A percentile compares a stretch with the other conserved stretches of the same genome.
Evolutionary conservation across 37 sponge, comb jelly and placozoan species (phyloP).

Genomic region (Lycopodina hypogea): DNA sequence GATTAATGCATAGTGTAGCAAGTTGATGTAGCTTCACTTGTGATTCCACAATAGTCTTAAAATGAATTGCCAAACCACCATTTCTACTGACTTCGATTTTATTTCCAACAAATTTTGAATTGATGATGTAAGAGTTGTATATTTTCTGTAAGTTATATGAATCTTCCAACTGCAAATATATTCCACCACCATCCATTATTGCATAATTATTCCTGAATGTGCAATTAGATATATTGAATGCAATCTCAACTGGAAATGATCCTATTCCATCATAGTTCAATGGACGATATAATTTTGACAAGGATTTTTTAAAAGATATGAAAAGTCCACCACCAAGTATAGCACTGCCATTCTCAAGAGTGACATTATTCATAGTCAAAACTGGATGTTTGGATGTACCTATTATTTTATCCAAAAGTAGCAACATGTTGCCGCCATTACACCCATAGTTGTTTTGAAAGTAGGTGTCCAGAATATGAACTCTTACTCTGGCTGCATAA

Average conservation of each 20-base stretch:
- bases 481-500: neutral
- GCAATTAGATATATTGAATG: neutral
- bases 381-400: neutral
- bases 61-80: constrained; percentile 1
- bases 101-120: neutral
- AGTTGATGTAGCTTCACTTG: neutral
- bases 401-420: neutral
- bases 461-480: neutral
- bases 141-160: neutral
- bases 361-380: neutral
- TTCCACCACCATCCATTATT: constrained; percentile 19
- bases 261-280: neutral
- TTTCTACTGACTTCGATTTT: neutral
- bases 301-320: neutral
- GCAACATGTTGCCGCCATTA: neutral
- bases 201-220: constrained; percentile 14
- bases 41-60: neutral
- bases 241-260: neutral
- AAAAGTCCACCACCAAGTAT: neutral
- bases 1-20: neutral
- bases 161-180: constrained; percentile 20
- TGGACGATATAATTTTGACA: too few species aligned
- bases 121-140: neutral
- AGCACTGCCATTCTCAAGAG: constrained; percentile 1
- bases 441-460: neutral